A percentile compares a stretch with the other conserved stretches of the same genome.
phyloP scores from a whole-genome alignment of 2,888 invertebrate species.

The Lochmaea capreae region DNA sequence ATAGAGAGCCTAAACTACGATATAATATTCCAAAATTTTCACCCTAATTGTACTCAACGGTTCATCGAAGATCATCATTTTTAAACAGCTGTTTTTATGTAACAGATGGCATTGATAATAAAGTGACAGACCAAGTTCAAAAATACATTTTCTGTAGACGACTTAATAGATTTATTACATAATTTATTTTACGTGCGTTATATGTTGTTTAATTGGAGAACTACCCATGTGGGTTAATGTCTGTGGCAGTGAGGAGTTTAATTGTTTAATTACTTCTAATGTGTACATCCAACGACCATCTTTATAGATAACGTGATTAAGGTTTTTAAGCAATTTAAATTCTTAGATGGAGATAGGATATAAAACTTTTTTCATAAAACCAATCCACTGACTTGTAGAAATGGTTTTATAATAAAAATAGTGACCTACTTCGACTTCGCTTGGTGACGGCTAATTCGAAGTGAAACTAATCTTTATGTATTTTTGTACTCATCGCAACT shows the following conservation, averaged over 20 bases:
- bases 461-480: too few species aligned
- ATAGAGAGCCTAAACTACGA: not conserved
- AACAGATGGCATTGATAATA: conserved; percentile 14
- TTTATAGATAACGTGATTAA: not conserved
- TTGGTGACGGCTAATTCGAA: too few species aligned
- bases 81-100: conserved; percentile 15
- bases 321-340: not conserved
- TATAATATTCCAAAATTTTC: not conserved
- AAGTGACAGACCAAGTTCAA: not conserved
- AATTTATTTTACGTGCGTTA: not conserved
- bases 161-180: conserved; percentile 1
- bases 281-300: not conserved
- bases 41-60: conserved; percentile 5
- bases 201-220: conserved; percentile 1
- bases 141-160: not conserved
- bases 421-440: too few species aligned
- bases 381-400: too few species aligned
- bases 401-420: too few species aligned
- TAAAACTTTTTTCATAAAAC: too few species aligned
- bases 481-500: too few species aligned
- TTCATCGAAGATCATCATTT: conserved; percentile 7
- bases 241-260: not conserved
- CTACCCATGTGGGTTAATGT: not conserved
- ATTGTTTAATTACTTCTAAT: not conserved
- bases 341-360: not conserved